These are phyloP conservation scores for Gymnocheta viridis DNA, from an alignment of 2,888 invertebrate genomes.

Conservation along the genomic window DNA sequence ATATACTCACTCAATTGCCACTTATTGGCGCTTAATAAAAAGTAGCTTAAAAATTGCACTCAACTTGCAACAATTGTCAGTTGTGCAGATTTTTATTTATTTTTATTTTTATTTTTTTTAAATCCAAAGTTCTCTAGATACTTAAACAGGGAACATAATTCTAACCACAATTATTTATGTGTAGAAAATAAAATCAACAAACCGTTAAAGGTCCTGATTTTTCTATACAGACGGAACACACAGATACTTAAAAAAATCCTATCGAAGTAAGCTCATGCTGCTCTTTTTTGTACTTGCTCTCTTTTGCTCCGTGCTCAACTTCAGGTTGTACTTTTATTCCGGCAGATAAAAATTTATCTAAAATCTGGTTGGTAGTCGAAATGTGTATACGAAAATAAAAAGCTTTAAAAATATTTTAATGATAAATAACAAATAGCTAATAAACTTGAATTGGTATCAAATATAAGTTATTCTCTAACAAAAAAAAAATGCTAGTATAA, in stretches of 20 bases:
- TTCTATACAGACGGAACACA: constrained; percentile 11
- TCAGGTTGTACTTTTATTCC: constrained; percentile 38
- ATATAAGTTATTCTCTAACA: not conserved
- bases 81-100: constrained; percentile 67
- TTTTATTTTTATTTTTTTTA: not conserved
- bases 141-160: constrained; percentile 16
- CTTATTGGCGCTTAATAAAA: constrained; percentile 23
- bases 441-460: not conserved
- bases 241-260: constrained; percentile 12
- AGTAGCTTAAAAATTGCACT: constrained; percentile 67
- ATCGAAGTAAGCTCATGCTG: not conserved
- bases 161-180: constrained; percentile 30
- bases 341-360: constrained; percentile 60
- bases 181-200: constrained; percentile 42
- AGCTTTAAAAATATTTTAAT: constrained; percentile 23
- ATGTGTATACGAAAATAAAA: constrained; percentile 32
- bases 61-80: constrained; percentile 78
- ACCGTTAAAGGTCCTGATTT: constrained; percentile 53
- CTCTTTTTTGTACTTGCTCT: constrained; percentile 4
- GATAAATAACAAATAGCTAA: not conserved
- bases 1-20: constrained; percentile 40
- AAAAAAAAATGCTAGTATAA: no score
- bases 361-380: not conserved
- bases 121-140: constrained; percentile 12
- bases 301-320: not conserved